Evolutionary conservation across 2,797 vertebrate genomes (phyloP), one percentile per base, ranked within the genome.

Genomic region (Silurus lanzhouensis): DNA sequence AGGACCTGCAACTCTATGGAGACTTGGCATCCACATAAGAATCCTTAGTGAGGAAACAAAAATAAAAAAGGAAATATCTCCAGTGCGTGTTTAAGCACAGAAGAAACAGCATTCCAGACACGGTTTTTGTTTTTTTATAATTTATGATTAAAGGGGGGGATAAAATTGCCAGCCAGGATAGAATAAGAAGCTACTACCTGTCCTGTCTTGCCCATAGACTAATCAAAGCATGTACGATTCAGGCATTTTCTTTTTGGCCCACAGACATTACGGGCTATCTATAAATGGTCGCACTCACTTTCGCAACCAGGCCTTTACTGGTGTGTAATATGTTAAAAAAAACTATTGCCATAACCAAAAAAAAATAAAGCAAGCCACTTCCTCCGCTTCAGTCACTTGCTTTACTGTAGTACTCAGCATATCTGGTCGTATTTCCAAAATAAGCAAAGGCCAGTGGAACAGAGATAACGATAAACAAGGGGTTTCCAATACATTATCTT

Each of bases 1-100:
- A 3, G n/a, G 17, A 81, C 76, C 4, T 87, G 85, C 60, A 74
- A 3, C 12, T 60, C 75, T 71, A 57, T 63, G 55, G 83, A 66
- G 64, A 79, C 63, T 0, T 25, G 8, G 8, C 15, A 44, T 63
- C 82, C 64, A n/a, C 27, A 14, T 6, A 9, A 80, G 8, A 10
- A 80, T 48, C 60, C n/a, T 44, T 13, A 72, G 38, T 13, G 55
- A 79, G 64, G 27, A 15, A 83, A 25, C 57, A 60, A 44, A 83
- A 61, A 31, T 27, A 52, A 72, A 71, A 71, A 77, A 78, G 52
- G 38, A 78, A 82, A 77, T 20, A 17, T 80, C 22, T 64, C 20
- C 7, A 66, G 22, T 27, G 55, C 31, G 9, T 60, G 12, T 78
- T 38, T 78, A 61, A 10, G 31, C 6, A 25, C 27, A 78, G 38